Evolutionary conservation across 2,888 invertebrate genomes (phyloP), one percentile per base, ranked within the genome.

Genomic region (Drosophila kokeensis): DNA sequence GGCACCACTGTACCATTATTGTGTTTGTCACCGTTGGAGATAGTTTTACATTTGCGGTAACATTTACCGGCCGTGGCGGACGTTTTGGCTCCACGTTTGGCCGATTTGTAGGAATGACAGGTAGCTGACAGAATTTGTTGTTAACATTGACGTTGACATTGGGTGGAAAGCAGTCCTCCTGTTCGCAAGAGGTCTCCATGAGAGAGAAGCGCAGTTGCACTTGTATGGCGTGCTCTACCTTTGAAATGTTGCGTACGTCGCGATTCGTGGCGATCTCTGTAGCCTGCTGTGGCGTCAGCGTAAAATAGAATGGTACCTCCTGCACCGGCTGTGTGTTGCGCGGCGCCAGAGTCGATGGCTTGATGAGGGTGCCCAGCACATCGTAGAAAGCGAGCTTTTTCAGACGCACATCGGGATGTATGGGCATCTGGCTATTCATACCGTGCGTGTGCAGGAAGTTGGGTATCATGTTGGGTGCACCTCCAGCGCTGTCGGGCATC

Each of bases 71-170:
- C 59, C 98, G 95, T 3, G 99, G 98, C 4, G 99, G 99, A 81
- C 99, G 95, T 93, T 99, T 99, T 59, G 99, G 98, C 93, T 99
- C 99, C 13, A 98, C 98, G 30, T 98, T 98, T 5, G 98, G 99
- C 91, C 99, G 98, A 94, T 99, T 99, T 69, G 99, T 98, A 60
- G 99, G 99, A 93, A 99, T 98, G 69, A 98, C 97, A 79, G 99
- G 99, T 90, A 99, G 94, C 71, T 97, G 96, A 89, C 97, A 97
- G 91, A 97, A 94, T 94, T 98, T 98, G 89, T 97, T 96, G 94
- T 99, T 99, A 73, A 99, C 96, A 95, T 98, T 97, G 54, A 99
- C 98, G 91, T 95, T 96, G 88, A 98, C 96, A 91, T 96, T 97
- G 49, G 98, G 97, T 73, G 99, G 99, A 93, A 99, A 98, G 91